Evolutionary conservation across 1,140 invertebrate species (phyloP).

Genomic region (Drosophila repletoides): DNA sequence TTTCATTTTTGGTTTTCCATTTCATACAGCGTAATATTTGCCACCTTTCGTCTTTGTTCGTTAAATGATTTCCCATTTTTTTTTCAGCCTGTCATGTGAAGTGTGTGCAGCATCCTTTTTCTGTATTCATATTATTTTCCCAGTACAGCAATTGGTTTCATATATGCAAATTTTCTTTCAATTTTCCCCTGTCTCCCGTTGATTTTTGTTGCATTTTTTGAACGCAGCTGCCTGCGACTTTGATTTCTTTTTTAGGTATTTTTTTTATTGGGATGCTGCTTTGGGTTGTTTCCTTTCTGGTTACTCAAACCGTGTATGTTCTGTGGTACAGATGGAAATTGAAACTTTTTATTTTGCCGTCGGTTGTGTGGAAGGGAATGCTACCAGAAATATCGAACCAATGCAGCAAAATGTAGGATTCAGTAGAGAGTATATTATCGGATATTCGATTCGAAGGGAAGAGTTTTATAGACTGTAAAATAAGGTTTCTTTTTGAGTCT

Average conservation of each 20-base stretch:
- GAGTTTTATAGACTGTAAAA: too few species aligned
- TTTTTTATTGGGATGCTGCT: conserved; percentile 39
- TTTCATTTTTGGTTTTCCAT: conserved; percentile 39
- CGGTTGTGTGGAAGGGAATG: not conserved
- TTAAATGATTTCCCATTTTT: conserved; percentile 64
- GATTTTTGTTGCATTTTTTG: conserved; percentile 35
- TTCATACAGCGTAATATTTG: conserved; percentile 59
- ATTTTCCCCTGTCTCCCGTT: conserved; percentile 22
- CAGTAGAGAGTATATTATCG: too few species aligned
- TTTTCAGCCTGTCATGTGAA: conserved; percentile 54
- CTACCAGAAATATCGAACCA: too few species aligned
- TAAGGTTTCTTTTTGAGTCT: too few species aligned
- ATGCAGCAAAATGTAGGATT: too few species aligned
- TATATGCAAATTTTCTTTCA: conserved; percentile 64
- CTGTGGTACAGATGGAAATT: conserved; percentile 14
- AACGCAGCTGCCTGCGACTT: conserved; percentile 52
- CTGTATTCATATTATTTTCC: not conserved
- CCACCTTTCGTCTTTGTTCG: conserved; percentile 62
- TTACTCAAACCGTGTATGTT: not conserved
- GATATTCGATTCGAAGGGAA: too few species aligned
- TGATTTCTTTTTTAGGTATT: conserved; percentile 3
- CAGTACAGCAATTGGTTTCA: conserved; percentile 58
- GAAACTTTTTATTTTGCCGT: not conserved
- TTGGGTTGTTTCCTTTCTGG: conserved; percentile 6
- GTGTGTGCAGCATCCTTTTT: conserved; percentile 50